Evolutionary conservation across 1,140 invertebrate species (phyloP), one percentile per base, ranked within the genome.

Genomic region (Pseudomyrmex pallidus): DNA sequence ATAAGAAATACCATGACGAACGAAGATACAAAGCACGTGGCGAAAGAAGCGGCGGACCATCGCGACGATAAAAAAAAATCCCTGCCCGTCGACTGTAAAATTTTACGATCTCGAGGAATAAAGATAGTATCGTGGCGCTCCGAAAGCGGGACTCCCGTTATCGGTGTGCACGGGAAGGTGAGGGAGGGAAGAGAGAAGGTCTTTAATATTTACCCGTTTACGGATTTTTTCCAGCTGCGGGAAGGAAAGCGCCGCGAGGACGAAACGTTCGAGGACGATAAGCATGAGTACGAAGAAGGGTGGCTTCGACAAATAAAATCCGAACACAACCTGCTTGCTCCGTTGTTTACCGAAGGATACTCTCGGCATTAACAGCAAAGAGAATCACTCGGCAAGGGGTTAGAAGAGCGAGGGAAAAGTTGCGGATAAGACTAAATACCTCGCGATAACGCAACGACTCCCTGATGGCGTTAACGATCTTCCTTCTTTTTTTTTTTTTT

Each of bases 281-380:
- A 94, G 92, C 92, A 88, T 87, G 74, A 78, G 85, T 70, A 84
- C 56, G 78, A 52, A 50, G 80, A 82, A 89, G 84, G 84, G 59
- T 72, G 87, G 90, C 89, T 92, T 91, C 86, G 88, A 91, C 91
- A 94, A 92, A 94, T 93, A 93, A 94, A 93, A 94, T 93, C 92
- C 90, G 92, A 92, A 93, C 92, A 93, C 92, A 93, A 93, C 90
- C 92, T 92, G 91, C 89, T 35, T 90, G 91, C 86, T 90, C 84
- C 90, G 90, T 93, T 93, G 93, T 94, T 92, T 94, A 91, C 91
- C 90, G 88, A 92, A 92, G 91, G 89, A 92, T 92, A 93, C 88
- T 86, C 90, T 86, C 86, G 85, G 90, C 87, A 89, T 89, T 89
- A 89, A 89, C 73, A 25, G 73, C 59, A 68, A 61, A 35, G 35